A percentile compares a stretch with the other conserved stretches of the same genome.
Conservation (phyloP, 2,797 vertebrate genomes). For the Cyprinodon diabolis region DNA sequence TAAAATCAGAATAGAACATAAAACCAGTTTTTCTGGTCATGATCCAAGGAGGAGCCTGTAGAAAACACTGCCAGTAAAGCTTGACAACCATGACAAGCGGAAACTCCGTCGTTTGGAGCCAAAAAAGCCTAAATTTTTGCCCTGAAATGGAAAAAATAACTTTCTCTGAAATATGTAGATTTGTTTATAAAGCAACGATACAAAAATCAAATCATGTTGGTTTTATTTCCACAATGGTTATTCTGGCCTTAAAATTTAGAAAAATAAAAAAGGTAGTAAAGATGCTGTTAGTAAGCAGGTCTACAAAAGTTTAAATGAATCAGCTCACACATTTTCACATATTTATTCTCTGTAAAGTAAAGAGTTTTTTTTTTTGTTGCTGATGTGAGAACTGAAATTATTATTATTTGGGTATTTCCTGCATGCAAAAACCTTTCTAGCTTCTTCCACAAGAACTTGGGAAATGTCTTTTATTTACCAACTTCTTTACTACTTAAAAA, state of each 20-base stretch:
- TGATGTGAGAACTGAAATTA: constrained; percentile 79
- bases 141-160: not conserved
- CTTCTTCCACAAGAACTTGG: not conserved
- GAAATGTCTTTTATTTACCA: not conserved
- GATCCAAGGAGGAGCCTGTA: not conserved
- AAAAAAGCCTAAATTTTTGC: not conserved
- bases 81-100: not conserved
- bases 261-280: not conserved
- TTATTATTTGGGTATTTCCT: not conserved
- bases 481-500: not conserved
- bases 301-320: not conserved
- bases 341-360: too few species aligned
- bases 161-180: not conserved
- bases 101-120: not conserved
- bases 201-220: not conserved
- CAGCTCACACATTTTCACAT: not conserved
- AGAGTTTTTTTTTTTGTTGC: constrained; percentile 46
- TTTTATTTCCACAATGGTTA: too few species aligned
- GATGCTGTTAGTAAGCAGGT: not conserved
- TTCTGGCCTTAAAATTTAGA: not conserved
- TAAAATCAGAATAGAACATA: not conserved
- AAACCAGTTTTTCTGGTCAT: constrained; percentile 3
- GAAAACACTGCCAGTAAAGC: not conserved
- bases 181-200: not conserved
- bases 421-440: not conserved